Percentiles rank a stretch among this genome's conserved stretches.
These are phyloP conservation scores for Stenotaenia linearis DNA, from an alignment of 2,888 invertebrate species.

Conservation along the genomic window DNA sequence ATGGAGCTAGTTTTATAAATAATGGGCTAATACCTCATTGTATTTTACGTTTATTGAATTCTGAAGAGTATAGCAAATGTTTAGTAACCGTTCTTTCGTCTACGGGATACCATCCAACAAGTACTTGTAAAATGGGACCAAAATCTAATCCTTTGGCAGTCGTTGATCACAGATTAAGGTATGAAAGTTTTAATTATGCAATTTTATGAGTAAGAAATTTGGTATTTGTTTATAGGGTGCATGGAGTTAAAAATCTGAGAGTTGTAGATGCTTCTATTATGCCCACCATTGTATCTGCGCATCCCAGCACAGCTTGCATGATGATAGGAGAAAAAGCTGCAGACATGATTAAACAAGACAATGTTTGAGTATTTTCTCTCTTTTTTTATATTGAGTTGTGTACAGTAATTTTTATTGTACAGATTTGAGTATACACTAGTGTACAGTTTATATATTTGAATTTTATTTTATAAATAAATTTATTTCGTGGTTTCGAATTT, in stretches of 20 bases:
- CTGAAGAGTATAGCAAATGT: slow-evolving; percentile 31
- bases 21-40: slow-evolving; percentile 27
- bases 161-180: slow-evolving; percentile 31
- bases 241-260: slow-evolving; percentile 10
- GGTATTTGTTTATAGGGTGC: background rate
- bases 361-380: background rate
- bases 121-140: slow-evolving; percentile 35
- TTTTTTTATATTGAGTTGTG: no score
- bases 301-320: slow-evolving; percentile 26
- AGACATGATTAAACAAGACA: slow-evolving; percentile 21
- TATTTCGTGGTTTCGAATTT: no score
- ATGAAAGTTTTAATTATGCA: background rate
- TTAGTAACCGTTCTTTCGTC: slow-evolving; percentile 17
- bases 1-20: background rate
- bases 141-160: slow-evolving; percentile 31
- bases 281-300: slow-evolving; percentile 26
- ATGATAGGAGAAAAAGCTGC: slow-evolving; percentile 27
- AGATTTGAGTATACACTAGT: no score
- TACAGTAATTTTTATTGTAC: no score
- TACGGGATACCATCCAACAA: slow-evolving; percentile 29
- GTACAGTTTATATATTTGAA: no score
- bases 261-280: slow-evolving; percentile 27
- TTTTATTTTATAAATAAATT: no score
- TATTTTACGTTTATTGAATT: background rate
- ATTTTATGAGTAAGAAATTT: background rate